Evolutionary conservation across 2,888 invertebrate genomes (phyloP), one percentile per base, ranked within the genome.

Genomic region (Merodon equestris): DNA sequence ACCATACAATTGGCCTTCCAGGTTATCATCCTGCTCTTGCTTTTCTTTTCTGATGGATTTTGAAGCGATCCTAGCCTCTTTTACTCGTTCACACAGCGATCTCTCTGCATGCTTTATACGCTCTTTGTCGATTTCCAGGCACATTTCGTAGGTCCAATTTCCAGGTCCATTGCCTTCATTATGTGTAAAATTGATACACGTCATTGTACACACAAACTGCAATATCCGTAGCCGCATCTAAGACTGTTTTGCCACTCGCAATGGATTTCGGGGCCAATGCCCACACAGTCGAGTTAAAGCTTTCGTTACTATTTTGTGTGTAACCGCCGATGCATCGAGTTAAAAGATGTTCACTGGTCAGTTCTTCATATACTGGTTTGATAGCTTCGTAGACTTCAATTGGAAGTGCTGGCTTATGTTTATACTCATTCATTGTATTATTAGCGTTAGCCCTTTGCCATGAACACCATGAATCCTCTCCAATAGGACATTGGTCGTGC

Each of bases 121-220:
- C 27, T 27, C 7, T 27, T 4, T 27, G 27, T 27, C 27, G 27
- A 34, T 14, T 18, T 36, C 48, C 18, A 47, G 50, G 13, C 45
- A 47, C 27, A 7, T 47, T 27, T 50, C 50, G 50, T 50, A 5
- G 15, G 34, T 42, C 45, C 61, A 10, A 61, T 61, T 47, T 70
- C 53, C 61, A 60, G 10, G 51, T 50, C 51, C 47, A 70, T 54
- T 51, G 42, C 54, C 17, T 60, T 38, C 54, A 70, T 70, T 44
- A 70, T 45, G 54, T 51, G 54, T 36, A 44, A 42, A 54, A 70
- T 61, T 53, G 54, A 44, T 61, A 50, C 42, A 53, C 61, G 42
- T 71, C 63, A 40, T 71, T 71, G 61, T 63, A 71, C 56, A 63
- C 50, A 48, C 48, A 63, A 54, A 61, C 63, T 36, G 56, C 50